phyloP scores from a whole-genome alignment of 2,797 vertebrate genomes.

The Echeneis naucrates region DNA sequence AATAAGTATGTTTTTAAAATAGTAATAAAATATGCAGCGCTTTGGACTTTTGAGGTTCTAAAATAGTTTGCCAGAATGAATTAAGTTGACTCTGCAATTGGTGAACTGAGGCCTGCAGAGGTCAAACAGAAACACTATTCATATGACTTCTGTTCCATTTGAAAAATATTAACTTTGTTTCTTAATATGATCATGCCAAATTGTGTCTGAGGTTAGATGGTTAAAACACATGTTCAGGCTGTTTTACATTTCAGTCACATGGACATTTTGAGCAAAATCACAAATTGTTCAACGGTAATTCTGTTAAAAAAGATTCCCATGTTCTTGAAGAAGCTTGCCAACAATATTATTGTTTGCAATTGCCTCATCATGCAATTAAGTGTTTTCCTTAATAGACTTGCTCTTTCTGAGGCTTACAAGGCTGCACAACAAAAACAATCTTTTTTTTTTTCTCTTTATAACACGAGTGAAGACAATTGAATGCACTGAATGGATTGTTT shows the following conservation, averaged over 20 bases:
- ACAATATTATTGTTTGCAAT: background rate
- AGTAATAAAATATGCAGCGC: constrained; percentile 15
- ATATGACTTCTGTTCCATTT: background rate
- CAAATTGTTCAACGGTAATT: background rate
- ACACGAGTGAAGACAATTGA: background rate
- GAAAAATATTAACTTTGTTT: background rate
- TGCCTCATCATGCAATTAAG: background rate
- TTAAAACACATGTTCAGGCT: background rate
- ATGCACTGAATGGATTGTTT: background rate
- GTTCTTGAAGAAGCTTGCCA: background rate
- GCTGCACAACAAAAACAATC: background rate
- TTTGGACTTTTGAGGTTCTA: constrained; percentile 26
- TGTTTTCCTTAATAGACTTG: background rate
- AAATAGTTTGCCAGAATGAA: constrained; percentile 3
- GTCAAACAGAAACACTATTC: background rate
- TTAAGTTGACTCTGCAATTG: background rate
- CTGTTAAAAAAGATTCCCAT: background rate
- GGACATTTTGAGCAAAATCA: background rate
- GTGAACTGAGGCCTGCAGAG: constrained; percentile 10
- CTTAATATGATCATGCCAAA: background rate
- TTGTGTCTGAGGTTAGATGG: background rate
- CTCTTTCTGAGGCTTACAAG: background rate
- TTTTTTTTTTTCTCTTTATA: background rate
- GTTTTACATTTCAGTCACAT: too few species aligned
- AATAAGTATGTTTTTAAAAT: constrained; percentile 27